Conservation (phyloP, 1,140 invertebrate genomes). For the Pogonomyrmex californicus region DNA sequence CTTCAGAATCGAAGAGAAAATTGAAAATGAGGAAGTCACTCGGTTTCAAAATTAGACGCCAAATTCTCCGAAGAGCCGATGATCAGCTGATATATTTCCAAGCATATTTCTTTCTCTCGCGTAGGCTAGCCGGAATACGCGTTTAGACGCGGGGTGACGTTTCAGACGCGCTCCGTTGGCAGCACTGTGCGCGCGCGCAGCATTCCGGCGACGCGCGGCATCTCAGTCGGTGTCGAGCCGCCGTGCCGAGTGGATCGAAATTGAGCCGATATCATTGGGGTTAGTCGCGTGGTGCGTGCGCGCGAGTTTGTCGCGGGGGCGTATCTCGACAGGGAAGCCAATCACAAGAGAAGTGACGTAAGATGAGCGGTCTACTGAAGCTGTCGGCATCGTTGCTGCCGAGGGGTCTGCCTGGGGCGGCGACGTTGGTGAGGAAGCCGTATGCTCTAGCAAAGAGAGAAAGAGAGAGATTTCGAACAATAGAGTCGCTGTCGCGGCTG, state of each 20-base stretch:
- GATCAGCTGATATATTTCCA: too few species aligned
- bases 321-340: constrained; percentile 19
- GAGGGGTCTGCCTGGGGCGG: constrained; percentile 70
- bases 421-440: constrained; percentile 76
- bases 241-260: not conserved
- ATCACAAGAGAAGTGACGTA: not conserved
- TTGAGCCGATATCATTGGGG: constrained; percentile 10
- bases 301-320: constrained; percentile 11
- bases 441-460: not conserved
- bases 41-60: not conserved
- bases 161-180: constrained; percentile 52
- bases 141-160: not conserved
- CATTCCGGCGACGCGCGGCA: not conserved
- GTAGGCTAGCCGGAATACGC: not conserved
- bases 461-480: not conserved
- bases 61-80: not conserved
- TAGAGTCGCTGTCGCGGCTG: not conserved
- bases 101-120: not conserved
- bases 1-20: not conserved
- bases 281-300: constrained; percentile 60
- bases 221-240: constrained; percentile 39
- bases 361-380: constrained; percentile 82
- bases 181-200: constrained; percentile 61
- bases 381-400: constrained; percentile 78
- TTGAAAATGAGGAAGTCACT: not conserved